These are phyloP conservation scores for Caenorhabditis sp. DNA, from an alignment of 2,888 invertebrate species.

Conservation along the genomic window DNA sequence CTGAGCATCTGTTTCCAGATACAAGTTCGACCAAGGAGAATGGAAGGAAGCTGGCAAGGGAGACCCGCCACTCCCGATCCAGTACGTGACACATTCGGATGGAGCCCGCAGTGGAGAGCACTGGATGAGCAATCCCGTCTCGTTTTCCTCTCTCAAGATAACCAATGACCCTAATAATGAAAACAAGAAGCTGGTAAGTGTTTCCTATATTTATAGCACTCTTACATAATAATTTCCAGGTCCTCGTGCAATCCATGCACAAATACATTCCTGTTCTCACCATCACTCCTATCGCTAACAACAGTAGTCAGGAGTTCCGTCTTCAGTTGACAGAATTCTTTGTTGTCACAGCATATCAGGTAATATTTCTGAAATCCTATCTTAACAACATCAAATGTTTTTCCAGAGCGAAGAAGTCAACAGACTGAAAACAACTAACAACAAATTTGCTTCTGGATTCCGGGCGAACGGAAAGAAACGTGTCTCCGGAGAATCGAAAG, in stretches of 20 bases:
- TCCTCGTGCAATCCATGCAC: conserved; percentile 51
- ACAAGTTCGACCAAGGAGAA: conserved; percentile 39
- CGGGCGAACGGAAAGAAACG: conserved; percentile 10
- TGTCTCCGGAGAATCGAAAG: too few species aligned
- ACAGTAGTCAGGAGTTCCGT: conserved; percentile 24
- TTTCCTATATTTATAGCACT: too few species aligned
- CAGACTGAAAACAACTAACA: conserved; percentile 13
- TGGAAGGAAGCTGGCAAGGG: conserved; percentile 40
- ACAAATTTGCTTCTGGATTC: conserved; percentile 31
- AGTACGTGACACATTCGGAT: conserved; percentile 30
- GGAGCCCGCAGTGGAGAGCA: conserved; percentile 35
- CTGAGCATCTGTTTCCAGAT: too few species aligned
- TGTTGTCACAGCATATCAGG: conserved; percentile 58
- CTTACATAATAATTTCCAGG: too few species aligned
- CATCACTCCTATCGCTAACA: conserved; percentile 2
- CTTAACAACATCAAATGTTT: not conserved
- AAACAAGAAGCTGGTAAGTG: conserved; percentile 13
- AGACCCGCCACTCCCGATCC: conserved; percentile 6
- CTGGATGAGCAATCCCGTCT: conserved; percentile 39
- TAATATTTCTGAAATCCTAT: not conserved
- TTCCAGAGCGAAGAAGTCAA: conserved; percentile 10
- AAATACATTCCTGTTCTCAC: conserved; percentile 50
- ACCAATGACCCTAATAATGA: conserved; percentile 37
- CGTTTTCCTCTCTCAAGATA: conserved; percentile 42
- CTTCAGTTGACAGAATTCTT: conserved; percentile 31